These are phyloP conservation scores for Dromiciops gliroides DNA, from an alignment of 2,113 vertebrate species.

Conservation along the genomic window DNA sequence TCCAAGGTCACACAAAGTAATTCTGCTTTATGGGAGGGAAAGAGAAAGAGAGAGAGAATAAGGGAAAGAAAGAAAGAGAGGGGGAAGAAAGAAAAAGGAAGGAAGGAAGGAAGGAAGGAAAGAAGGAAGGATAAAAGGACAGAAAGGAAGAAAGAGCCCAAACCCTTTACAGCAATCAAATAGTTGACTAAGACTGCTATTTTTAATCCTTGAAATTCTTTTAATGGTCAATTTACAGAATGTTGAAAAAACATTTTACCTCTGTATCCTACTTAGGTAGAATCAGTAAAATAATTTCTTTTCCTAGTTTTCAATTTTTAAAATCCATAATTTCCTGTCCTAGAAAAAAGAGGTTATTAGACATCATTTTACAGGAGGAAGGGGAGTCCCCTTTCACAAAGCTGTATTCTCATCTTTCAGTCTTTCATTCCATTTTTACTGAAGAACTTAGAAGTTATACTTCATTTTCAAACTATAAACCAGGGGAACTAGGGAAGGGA, in stretches of 20 bases:
- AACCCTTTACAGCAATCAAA: not conserved
- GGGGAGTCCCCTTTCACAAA: not conserved
- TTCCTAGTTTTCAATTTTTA: not conserved
- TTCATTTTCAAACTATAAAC: not conserved
- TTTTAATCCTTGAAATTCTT: not conserved
- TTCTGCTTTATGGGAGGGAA: not conserved
- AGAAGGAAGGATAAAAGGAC: not conserved
- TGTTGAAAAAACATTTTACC: not conserved
- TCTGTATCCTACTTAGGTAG: not conserved
- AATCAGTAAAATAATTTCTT: not conserved
- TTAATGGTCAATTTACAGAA: not conserved
- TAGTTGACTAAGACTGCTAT: not conserved
- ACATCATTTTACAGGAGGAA: not conserved
- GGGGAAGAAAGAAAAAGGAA: not conserved
- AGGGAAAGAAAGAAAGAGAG: not conserved
- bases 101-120: not conserved
- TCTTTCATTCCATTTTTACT: not conserved
- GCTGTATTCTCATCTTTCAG: not conserved
- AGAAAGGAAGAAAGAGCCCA: not conserved
- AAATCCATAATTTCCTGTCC: not conserved
- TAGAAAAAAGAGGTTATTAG: not conserved
- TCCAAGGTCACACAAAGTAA: not conserved
- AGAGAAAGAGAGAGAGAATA: not conserved
- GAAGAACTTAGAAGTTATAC: not conserved
- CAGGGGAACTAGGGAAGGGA: not conserved